Evolutionary conservation across 1,140 invertebrate genomes (phyloP).

Genomic region (Bradysia coprophila): DNA sequence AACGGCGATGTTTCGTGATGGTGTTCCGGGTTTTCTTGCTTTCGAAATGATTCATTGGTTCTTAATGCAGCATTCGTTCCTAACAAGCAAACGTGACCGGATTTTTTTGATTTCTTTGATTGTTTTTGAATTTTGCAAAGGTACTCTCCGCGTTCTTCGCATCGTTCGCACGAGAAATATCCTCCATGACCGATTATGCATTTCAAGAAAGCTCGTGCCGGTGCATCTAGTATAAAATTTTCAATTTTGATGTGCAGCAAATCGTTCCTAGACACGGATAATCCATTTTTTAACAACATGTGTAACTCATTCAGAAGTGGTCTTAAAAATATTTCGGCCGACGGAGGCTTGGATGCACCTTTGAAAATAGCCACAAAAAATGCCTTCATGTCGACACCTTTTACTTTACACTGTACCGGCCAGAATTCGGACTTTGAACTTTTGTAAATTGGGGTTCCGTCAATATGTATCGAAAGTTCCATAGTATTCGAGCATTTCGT

Average conservation of each 20-base stretch:
- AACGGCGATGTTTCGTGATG: neutral
- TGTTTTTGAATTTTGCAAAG: neutral
- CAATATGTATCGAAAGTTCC: conserved; percentile 6
- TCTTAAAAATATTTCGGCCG: conserved; percentile 5
- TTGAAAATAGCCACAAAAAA: conserved; percentile 6
- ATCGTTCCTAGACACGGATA: conserved; percentile 3
- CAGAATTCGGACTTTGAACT: conserved; percentile 5
- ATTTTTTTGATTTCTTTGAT: too few species aligned
- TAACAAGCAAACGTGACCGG: conserved; percentile 1
- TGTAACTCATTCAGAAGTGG: conserved; percentile 6
- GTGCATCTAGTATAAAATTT: conserved; percentile 6
- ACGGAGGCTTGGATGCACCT: conserved; percentile 6
- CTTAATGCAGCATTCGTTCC: neutral
- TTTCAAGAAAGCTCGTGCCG: conserved; percentile 5
- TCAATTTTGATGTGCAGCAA: conserved; percentile 5
- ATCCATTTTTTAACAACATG: conserved; percentile 1
- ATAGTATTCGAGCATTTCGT: neutral
- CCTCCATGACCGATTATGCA: conserved; percentile 3
- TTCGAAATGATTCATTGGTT: conserved; percentile 4
- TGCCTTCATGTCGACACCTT: conserved; percentile 3
- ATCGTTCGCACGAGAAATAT: conserved; percentile 5
- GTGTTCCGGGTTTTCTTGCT: conserved; percentile 1
- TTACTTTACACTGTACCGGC: conserved; percentile 6
- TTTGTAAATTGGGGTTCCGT: conserved; percentile 6
- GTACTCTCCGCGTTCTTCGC: conserved; percentile 1